These are phyloP conservation scores for Dunckerocampus dactyliophorus DNA, from an alignment of 2,113 vertebrate genomes.

Conservation along the genomic window DNA sequence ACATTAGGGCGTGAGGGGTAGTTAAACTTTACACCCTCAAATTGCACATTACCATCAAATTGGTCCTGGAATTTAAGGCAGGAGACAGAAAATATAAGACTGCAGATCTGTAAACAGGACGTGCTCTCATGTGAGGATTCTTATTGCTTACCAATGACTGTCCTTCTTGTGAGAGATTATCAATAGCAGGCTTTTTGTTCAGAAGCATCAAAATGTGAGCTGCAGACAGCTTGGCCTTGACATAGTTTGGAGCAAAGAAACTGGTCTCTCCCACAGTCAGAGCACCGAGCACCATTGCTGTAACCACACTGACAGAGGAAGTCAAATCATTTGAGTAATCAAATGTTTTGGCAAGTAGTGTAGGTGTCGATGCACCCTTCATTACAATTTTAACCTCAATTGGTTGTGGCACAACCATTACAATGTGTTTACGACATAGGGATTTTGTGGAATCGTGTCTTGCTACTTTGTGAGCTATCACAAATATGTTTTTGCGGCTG, in stretches of 20 bases:
- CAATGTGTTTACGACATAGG: too few relatives aligned
- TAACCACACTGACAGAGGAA: constrained; percentile 78
- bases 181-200: constrained; percentile 77
- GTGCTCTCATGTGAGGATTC: too few relatives aligned
- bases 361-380: too few relatives aligned
- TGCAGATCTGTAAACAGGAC: too few relatives aligned
- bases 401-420: too few relatives aligned
- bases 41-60: constrained; percentile 77
- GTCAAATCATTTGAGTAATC: too few relatives aligned
- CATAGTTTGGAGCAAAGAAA: constrained; percentile 90
- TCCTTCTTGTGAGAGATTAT: constrained; percentile 82
- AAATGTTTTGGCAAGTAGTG: too few relatives aligned
- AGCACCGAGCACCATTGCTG: constrained; percentile 86
- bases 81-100: background rate
- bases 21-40: constrained; percentile 80
- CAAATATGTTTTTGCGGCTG: too few relatives aligned
- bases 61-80: constrained; percentile 59
- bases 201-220: constrained; percentile 82
- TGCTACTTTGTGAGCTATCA: too few relatives aligned
- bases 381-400: too few relatives aligned
- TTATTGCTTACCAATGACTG: constrained; percentile 74
- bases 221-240: constrained; percentile 89
- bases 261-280: constrained; percentile 88
- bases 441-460: too few relatives aligned
- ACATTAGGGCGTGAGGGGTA: constrained; percentile 83